Evolutionary conservation across 2,888 invertebrate species (phyloP).

Genomic region (Slavum lentiscoides): DNA sequence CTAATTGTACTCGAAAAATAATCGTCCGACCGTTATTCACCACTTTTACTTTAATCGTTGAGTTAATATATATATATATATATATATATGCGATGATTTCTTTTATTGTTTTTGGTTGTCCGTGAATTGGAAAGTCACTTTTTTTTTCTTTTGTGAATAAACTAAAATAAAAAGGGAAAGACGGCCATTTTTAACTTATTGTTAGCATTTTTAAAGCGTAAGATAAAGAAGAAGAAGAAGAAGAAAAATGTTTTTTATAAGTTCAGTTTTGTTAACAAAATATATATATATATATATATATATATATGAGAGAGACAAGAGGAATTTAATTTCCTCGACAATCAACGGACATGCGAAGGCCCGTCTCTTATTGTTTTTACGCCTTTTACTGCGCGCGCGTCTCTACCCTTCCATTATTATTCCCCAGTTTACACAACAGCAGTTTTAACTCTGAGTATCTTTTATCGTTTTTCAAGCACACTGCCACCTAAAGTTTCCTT

Average conservation of each 20-base stretch:
- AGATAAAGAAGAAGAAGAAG: background rate
- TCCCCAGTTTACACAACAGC: constrained; percentile 1
- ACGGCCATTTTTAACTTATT: constrained; percentile 12
- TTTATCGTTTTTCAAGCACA: constrained; percentile 42
- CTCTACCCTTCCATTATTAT: constrained; percentile 15
- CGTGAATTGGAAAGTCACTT: background rate
- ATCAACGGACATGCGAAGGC: constrained; percentile 28
- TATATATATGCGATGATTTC: background rate
- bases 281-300: background rate
- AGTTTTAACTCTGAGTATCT: constrained; percentile 21
- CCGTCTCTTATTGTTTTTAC: constrained; percentile 41
- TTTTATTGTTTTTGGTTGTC: constrained; percentile 7
- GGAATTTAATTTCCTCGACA: constrained; percentile 46
- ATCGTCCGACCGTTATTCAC: no score
- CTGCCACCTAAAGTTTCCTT: constrained; percentile 17
- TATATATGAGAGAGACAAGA: background rate
- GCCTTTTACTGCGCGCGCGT: background rate
- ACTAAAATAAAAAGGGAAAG: constrained; percentile 2
- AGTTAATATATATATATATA: background rate
- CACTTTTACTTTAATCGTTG: background rate
- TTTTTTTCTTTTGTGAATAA: background rate
- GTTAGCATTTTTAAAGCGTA: background rate
- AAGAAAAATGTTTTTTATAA: constrained; percentile 17
- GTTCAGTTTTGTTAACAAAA: constrained; percentile 30
- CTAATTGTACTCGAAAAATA: no score